Evolutionary conservation across 2,888 invertebrate genomes (phyloP).

Genomic region (Lasioglossum lativentre): DNA sequence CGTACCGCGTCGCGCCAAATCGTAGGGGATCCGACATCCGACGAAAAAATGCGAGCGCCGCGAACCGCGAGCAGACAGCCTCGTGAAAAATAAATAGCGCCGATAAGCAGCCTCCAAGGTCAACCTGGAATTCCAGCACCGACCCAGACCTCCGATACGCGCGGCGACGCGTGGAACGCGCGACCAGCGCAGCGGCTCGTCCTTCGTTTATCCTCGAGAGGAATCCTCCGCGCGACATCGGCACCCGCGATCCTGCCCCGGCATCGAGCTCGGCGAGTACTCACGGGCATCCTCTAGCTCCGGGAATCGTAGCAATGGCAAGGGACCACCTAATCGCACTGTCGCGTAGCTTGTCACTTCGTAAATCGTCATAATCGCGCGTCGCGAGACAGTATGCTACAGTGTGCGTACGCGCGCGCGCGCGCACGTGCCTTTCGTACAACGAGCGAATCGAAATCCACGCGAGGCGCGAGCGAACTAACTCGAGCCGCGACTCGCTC

Average conservation of each 20-base stretch:
- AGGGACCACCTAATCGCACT: not conserved
- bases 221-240: not conserved
- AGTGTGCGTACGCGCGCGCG: not conserved
- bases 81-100: constrained; percentile 68
- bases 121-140: constrained; percentile 70
- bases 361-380: not conserved
- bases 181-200: not conserved
- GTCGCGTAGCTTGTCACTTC: not conserved
- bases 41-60: not conserved
- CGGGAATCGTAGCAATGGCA: not conserved
- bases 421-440: not conserved
- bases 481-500: constrained; percentile 78
- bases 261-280: constrained; percentile 14
- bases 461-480: constrained; percentile 80
- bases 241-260: constrained; percentile 21
- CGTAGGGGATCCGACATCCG: not conserved
- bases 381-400: not conserved
- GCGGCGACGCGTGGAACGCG: not conserved
- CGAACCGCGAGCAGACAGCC: constrained; percentile 32
- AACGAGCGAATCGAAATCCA: constrained; percentile 21
- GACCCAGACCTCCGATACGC: constrained; percentile 52
- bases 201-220: not conserved
- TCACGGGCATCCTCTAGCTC: constrained; percentile 24
- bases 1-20: constrained; percentile 10
- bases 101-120: constrained; percentile 71